These are phyloP conservation scores for Phoxinus dragarum DNA, from an alignment of 2,797 vertebrate genomes.

Conservation along the genomic window DNA sequence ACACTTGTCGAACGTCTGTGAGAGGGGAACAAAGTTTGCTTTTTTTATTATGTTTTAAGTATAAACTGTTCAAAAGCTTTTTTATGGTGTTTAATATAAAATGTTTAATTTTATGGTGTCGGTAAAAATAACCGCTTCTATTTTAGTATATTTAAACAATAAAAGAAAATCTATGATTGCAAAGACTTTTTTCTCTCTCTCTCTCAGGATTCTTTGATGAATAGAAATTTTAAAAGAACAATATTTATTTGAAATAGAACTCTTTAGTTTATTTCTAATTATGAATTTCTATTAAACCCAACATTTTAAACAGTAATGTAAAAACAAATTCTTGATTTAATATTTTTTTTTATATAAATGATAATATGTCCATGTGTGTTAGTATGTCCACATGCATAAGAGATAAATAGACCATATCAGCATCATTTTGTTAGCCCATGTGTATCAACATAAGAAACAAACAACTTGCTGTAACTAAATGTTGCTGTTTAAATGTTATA, in stretches of 20 bases:
- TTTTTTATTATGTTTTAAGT: background rate
- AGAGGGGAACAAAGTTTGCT: constrained; percentile 8
- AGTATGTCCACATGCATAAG: background rate
- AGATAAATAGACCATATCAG: background rate
- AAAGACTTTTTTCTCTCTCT: background rate
- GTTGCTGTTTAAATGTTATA: background rate
- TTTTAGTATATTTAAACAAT: background rate
- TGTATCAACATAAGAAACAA: background rate
- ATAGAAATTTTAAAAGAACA: too few species aligned
- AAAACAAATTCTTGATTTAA: background rate
- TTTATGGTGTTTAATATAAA: too few species aligned
- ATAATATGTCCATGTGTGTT: background rate
- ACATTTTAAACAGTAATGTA: background rate
- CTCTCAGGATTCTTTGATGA: too few species aligned
- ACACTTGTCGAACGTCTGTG: constrained; percentile 98
- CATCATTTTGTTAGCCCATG: background rate
- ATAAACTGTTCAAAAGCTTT: background rate
- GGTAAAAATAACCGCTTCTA: background rate
- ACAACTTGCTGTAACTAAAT: background rate
- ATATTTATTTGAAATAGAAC: background rate
- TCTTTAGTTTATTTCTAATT: too few species aligned
- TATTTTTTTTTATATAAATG: background rate
- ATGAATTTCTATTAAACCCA: background rate
- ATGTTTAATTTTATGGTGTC: too few species aligned
- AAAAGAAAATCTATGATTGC: background rate